Percentiles rank a stretch among this genome's conserved stretches.
phyloP scores from a whole-genome alignment of 1,140 invertebrate genomes.

The Bombyx mori region DNA sequence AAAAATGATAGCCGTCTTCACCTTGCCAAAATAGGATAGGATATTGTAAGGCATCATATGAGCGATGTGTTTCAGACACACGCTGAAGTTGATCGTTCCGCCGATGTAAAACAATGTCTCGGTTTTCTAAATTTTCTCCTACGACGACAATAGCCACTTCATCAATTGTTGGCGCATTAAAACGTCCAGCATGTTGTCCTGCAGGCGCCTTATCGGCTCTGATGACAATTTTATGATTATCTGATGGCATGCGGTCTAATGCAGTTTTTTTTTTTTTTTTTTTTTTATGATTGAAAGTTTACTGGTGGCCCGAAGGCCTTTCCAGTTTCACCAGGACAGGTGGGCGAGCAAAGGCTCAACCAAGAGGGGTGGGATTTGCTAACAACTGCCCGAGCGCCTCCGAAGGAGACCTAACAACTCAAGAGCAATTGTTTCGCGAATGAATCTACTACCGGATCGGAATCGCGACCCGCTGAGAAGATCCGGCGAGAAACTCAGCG shows the following conservation, averaged over 20 bases:
- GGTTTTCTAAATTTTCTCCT: not conserved
- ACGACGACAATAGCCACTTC: constrained; percentile 1
- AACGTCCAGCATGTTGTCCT: constrained; percentile 9
- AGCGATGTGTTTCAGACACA: not conserved
- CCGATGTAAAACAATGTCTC: constrained; percentile 1
- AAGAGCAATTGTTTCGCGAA: too few relatives aligned
- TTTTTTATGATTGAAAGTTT: too few relatives aligned
- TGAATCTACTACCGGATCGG: too few relatives aligned
- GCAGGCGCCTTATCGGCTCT: constrained; percentile 43
- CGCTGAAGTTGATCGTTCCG: not conserved
- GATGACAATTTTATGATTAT: constrained; percentile 50
- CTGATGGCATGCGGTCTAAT: constrained; percentile 29
- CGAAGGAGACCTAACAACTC: too few relatives aligned
- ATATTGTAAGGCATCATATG: not conserved
- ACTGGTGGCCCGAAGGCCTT: too few relatives aligned
- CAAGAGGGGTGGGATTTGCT: too few relatives aligned
- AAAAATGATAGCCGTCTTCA: constrained; percentile 1
- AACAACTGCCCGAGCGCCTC: too few relatives aligned
- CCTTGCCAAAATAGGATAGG: not conserved
- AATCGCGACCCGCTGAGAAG: too few relatives aligned
- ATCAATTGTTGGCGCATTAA: constrained; percentile 1
- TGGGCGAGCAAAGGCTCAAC: too few relatives aligned
- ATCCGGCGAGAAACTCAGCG: too few relatives aligned
- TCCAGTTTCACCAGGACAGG: too few relatives aligned
- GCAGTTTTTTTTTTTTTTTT: too few relatives aligned